Base-by-base conservation (phyloP, 2,888 invertebrate species). In the Scaptodrosophila latifasciaeformis region DNA sequence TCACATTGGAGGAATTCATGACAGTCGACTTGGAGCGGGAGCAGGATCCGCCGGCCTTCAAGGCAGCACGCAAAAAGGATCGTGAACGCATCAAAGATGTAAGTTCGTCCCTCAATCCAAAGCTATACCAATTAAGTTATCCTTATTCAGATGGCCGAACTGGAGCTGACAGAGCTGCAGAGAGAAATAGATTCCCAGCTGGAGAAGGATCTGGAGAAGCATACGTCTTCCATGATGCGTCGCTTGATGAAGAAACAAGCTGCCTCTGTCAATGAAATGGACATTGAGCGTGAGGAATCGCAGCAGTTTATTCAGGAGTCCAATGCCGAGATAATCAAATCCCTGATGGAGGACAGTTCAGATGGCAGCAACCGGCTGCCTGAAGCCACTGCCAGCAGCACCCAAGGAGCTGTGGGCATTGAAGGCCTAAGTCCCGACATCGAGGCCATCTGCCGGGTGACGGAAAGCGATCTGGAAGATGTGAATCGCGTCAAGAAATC, bases 1-100 rank as follows among this genome's bases (percentile, higher is more conserved):
- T 99, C 48, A 98, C 99, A 0, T 88, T 98, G 19, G 97, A 99
- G 70, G 98, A 99, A 88, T 99, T 99, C 84, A 94, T 97, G 92
- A 94, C 93, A 0, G 95, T 99, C 0, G 98, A 99, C 84, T 87
- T 99, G 67, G 97, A 98, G 83, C 96, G 96, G 70, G 97, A 97
- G 81, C 96, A 96, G 85, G 98, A 98, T 86, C 87, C 98, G 6
- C 98, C 98, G 0, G 94, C 96, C 1, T 99, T 96, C 83, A 96
- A 95, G 85, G 93, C 93, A 1, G 96, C 96, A 0, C 90, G 97
- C 49, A 92, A 93, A 81, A 93, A 94, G 79, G 96, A 96, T 81
- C 93, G 94, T 64, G 95, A 95, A 75, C 88, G 94, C 21, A 87
- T 96, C 60, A 93, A 93, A 81, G 93, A 91, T 88, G 93, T 93